A percentile compares a stretch with the other conserved stretches of the same genome.
Conservation (phyloP, 1,140 invertebrate species). For the Listronotus oregonensis region DNA sequence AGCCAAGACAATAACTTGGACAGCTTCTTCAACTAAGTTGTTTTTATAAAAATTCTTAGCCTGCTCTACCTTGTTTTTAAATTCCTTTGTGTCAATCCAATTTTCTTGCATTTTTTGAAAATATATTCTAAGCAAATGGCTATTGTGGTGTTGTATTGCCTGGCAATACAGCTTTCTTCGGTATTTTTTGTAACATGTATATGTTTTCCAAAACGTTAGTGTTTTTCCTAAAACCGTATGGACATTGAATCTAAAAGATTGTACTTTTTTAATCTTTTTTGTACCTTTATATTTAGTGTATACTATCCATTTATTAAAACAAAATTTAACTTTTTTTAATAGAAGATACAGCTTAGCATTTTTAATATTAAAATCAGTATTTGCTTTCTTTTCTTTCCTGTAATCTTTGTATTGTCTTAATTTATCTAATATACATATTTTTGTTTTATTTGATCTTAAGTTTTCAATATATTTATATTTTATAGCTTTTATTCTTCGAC, state of each 20-base stretch:
- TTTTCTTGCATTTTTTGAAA: constrained; percentile 25
- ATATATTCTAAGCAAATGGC: neutral
- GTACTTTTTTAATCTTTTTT: constrained; percentile 4
- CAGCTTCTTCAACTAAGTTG: constrained; percentile 22
- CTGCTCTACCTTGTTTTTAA: constrained; percentile 27
- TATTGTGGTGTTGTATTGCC: neutral
- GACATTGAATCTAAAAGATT: constrained; percentile 2
- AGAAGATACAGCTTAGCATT: neutral
- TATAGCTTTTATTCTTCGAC: constrained; percentile 18
- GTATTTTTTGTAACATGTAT: constrained; percentile 8
- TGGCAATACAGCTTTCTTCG: constrained; percentile 7
- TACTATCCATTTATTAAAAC: constrained; percentile 24
- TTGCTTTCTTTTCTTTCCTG: constrained; percentile 16
- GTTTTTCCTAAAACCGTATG: constrained; percentile 6
- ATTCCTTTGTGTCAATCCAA: constrained; percentile 12
- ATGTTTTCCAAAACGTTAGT: constrained; percentile 13
- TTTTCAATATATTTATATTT: constrained; percentile 15
- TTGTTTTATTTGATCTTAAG: constrained; percentile 16
- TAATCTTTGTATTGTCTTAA: constrained; percentile 13
- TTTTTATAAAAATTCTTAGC: constrained; percentile 35
- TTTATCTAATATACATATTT: constrained; percentile 20
- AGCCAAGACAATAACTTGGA: constrained; percentile 29
- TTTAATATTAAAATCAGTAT: constrained; percentile 17
- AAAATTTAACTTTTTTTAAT: constrained; percentile 12
- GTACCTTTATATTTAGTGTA: constrained; percentile 14